Base-by-base conservation (phyloP, 2,888 invertebrate species). In the Proisotoma minuta region DNA sequence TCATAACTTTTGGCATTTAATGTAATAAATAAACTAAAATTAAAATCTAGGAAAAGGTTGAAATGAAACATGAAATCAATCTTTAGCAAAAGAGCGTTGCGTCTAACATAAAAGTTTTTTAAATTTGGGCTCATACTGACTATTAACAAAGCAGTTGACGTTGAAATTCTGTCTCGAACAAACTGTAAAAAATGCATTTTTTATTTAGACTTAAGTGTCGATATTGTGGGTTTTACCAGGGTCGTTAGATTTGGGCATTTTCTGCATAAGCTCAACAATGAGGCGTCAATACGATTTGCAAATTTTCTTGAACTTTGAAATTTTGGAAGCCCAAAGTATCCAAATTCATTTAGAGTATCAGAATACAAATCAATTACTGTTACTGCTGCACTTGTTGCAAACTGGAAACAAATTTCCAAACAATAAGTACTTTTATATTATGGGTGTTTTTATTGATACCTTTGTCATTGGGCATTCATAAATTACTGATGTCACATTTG, bases 91-190 rank as follows among this genome's bases (percentile, higher is more conserved):
- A 89, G 82, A 1, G 85, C 88, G 75, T 88, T 88, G 53, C 84
- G 81, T 48, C 91, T 79, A 1, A 91, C 82, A 69, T 84, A 79
- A 1, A 89, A 78, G 58, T 81, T 80, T 22, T 81, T 80, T 59
- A 90, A 78, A 69, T 84, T 83, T 73, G 82, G 83, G 0, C 84
- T 85, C 1, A 84, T 83, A 51, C 81, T 81, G 0, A 86, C 88
- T 48, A 90, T 79, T 15, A 90, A 79, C 47, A 91, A 78, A 18
- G 89, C 81, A 0, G 89, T 90, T 0, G 87, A 82, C 1, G 89
- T 88, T 3, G 90, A 90, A 61, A 91, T 82, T 74, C 86, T 82
- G 76, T 91, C 89, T 5, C 88, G 83, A 26, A 89, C 80, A 71
- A 86, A 79, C 87, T 87, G 75, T 63, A 60, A 52, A 39, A 2